Percentiles rank a stretch among this genome's conserved stretches.
phyloP scores from a whole-genome alignment of 2,797 vertebrate species.

The Dermochelys coriacea region DNA sequence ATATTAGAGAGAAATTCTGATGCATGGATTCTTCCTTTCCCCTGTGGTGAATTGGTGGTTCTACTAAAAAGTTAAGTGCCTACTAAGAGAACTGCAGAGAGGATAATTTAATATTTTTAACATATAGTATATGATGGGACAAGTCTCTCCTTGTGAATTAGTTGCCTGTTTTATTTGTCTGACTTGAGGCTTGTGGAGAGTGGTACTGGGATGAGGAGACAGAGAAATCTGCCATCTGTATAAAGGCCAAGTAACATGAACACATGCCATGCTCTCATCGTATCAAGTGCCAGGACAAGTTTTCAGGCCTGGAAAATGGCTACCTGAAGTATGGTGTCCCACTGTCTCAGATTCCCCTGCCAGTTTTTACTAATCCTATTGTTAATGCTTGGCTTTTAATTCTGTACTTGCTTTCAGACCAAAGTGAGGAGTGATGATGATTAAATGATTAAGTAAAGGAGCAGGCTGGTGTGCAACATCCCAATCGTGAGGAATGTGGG shows the following conservation, averaged over 20 bases:
- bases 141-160: background rate
- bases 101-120: background rate
- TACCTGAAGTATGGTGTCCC: background rate
- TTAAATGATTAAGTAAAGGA: background rate
- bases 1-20: background rate
- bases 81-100: background rate
- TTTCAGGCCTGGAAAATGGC: background rate
- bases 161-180: background rate
- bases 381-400: background rate
- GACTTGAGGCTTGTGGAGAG: background rate
- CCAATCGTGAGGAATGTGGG: background rate
- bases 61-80: background rate
- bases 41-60: background rate
- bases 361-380: background rate
- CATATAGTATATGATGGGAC: background rate
- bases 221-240: background rate
- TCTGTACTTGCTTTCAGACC: background rate
- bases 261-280: background rate
- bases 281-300: background rate
- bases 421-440: background rate
- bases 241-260: accelerated
- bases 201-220: background rate
- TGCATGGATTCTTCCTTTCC: accelerated
- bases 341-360: background rate
- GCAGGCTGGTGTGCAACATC: background rate